These are phyloP conservation scores for Chironomus striatipennis DNA, from an alignment of 1,140 invertebrate species.

Conservation along the genomic window DNA sequence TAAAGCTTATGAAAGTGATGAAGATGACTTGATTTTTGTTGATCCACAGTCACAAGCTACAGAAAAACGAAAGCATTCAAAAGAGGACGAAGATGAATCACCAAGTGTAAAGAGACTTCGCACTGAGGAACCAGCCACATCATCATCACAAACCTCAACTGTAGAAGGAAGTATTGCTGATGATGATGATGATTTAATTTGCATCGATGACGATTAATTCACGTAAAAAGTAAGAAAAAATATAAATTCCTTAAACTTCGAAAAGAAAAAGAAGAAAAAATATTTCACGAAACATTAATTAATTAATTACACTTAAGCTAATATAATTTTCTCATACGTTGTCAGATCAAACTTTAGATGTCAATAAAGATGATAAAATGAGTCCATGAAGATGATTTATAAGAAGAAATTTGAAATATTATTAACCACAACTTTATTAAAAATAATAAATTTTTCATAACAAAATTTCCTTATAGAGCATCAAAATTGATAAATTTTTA, in stretches of 20 bases:
- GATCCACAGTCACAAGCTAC: neutral
- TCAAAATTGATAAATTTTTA: too few species aligned
- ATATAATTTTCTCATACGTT: too few species aligned
- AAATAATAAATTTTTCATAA: too few species aligned
- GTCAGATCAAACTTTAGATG: too few species aligned
- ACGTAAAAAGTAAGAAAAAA: too few species aligned
- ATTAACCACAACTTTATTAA: too few species aligned
- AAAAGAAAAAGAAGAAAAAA: neutral
- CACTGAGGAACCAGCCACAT: neutral
- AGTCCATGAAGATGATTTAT: too few species aligned
- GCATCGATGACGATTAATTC: slow-evolving; percentile 18
- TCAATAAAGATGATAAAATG: too few species aligned
- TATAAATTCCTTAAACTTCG: too few species aligned
- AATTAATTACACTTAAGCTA: neutral
- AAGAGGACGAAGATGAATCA: neutral
- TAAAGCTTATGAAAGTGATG: neutral
- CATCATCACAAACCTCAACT: neutral
- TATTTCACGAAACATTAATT: neutral
- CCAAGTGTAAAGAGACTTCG: neutral
- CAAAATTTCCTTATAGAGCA: too few species aligned
- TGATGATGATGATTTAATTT: slow-evolving; percentile 10
- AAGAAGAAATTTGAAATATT: too few species aligned
- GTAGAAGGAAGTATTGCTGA: neutral
- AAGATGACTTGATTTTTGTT: neutral
- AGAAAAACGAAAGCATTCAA: neutral